phyloP scores from a whole-genome alignment of 2,797 vertebrate genomes.

The Spinus olivaceus region DNA sequence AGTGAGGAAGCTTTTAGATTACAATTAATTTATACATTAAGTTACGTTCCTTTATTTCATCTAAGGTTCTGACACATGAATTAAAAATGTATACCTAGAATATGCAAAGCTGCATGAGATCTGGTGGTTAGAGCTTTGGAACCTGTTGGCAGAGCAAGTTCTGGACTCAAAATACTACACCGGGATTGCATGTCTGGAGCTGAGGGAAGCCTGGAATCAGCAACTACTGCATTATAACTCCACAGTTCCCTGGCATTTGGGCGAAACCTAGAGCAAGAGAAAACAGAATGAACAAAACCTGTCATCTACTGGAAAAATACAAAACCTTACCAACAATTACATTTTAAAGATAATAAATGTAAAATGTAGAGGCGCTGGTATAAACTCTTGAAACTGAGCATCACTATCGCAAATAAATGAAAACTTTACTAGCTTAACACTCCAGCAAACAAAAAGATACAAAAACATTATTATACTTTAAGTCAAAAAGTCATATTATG shows the following conservation, averaged over 20 bases:
- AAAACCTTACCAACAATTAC: background rate
- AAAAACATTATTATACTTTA: background rate
- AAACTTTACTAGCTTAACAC: background rate
- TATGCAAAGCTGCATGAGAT: slow-evolving; percentile 95
- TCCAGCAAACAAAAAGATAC: background rate
- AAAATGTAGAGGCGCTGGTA: background rate
- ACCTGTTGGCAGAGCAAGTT: slow-evolving; percentile 92
- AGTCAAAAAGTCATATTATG: background rate
- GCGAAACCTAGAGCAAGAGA: slow-evolving; percentile 81
- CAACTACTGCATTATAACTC: slow-evolving; percentile 98
- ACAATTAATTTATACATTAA: background rate
- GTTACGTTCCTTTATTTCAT: background rate
- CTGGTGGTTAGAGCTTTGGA: slow-evolving; percentile 93
- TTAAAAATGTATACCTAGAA: slow-evolving; percentile 82
- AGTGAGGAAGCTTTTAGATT: background rate
- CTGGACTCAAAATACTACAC: slow-evolving; percentile 95
- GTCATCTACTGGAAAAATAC: background rate
- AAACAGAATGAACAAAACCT: background rate
- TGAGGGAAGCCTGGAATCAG: slow-evolving; percentile 92
- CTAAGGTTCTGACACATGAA: background rate
- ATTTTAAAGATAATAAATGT: background rate
- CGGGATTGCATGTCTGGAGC: slow-evolving; percentile 89
- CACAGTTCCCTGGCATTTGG: slow-evolving; percentile 89
- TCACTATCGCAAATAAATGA: background rate
- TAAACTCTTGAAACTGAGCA: background rate